phyloP scores from a whole-genome alignment of 2,113 vertebrate genomes.

The Rhinichthys klamathensis region DNA sequence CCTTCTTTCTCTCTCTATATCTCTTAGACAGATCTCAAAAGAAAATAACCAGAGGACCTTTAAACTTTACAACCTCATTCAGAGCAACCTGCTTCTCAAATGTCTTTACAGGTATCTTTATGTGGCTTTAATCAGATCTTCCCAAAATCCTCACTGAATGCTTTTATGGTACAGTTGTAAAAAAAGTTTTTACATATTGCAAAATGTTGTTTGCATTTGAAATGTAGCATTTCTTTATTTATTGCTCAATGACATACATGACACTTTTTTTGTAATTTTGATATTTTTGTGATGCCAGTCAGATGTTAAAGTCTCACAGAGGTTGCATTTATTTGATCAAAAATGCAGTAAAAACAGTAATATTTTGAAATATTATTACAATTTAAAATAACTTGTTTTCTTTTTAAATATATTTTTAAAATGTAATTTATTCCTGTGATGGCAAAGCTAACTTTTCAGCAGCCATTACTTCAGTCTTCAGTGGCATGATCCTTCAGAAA shows the following conservation, averaged over 20 bases:
- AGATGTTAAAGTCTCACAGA: background rate
- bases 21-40: background rate
- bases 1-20: background rate
- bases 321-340: background rate
- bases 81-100: background rate
- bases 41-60: constrained; percentile 2
- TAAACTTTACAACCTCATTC: background rate
- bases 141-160: background rate
- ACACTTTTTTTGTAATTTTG: background rate
- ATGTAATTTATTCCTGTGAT: too few relatives aligned
- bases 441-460: too few relatives aligned
- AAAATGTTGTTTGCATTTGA: background rate
- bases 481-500: background rate
- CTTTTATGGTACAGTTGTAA: constrained; percentile 4
- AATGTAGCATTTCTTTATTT: background rate
- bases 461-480: too few relatives aligned
- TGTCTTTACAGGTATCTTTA: constrained; percentile 12
- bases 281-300: background rate
- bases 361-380: background rate
- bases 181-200: background rate
- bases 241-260: background rate
- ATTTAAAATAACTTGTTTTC: background rate
- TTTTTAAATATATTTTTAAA: background rate
- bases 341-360: background rate
- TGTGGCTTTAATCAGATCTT: constrained; percentile 9